These are phyloP conservation scores for Luperina nickerlii DNA, from an alignment of 2,888 invertebrate species.

Conservation along the genomic window DNA sequence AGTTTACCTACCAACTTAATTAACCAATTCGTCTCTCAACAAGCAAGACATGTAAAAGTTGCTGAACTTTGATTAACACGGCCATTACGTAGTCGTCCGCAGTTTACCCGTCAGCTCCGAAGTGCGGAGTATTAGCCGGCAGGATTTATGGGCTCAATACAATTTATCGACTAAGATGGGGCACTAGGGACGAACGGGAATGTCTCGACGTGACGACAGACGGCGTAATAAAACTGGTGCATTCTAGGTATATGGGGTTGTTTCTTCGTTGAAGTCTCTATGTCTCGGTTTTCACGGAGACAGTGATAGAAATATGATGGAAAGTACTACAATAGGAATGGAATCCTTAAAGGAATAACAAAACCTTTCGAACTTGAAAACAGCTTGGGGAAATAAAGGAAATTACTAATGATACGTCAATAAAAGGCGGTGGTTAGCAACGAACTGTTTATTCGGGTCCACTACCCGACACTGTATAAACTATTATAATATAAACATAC, in stretches of 20 bases:
- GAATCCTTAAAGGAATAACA: not conserved
- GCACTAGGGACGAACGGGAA: conserved; percentile 69
- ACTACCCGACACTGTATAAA: no score
- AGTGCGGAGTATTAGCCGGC: conserved; percentile 52
- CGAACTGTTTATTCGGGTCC: no score
- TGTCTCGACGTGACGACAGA: conserved; percentile 72
- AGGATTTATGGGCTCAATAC: conserved; percentile 66
- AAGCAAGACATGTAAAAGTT: conserved; percentile 52
- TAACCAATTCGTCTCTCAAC: conserved; percentile 45
- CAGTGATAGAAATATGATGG: conserved; percentile 10
- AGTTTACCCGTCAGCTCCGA: conserved; percentile 46
- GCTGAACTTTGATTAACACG: conserved; percentile 57
- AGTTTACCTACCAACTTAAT: conserved; percentile 42
- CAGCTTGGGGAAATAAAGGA: not conserved
- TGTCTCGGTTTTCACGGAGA: conserved; percentile 8
- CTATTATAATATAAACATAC: no score
- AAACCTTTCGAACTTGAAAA: not conserved
- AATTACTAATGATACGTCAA: no score
- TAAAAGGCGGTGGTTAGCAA: no score
- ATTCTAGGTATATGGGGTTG: conserved; percentile 35
- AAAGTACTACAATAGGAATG: not conserved
- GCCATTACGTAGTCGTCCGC: conserved; percentile 34
- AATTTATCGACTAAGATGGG: conserved; percentile 70
- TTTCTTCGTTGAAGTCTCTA: conserved; percentile 17
- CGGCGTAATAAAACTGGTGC: conserved; percentile 59